A percentile compares a stretch with the other conserved stretches of the same genome.
phyloP scores from a whole-genome alignment of 2,888 invertebrate genomes.

The Cyrtodaria siliqua region DNA sequence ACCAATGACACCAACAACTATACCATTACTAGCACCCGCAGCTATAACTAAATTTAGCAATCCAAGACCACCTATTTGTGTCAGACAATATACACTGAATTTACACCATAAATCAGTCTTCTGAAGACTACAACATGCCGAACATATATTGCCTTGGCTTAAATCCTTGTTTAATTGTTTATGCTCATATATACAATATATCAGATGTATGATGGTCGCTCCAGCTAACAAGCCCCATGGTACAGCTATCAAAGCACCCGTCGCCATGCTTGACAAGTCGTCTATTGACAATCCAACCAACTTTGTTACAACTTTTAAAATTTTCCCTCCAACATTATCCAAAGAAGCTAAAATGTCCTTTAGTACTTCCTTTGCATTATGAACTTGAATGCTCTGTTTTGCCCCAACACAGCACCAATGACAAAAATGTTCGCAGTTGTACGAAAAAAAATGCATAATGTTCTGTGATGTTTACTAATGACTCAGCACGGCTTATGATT shows the following conservation, averaged over 20 bases:
- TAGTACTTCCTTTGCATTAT: too few species aligned
- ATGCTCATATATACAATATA: constrained; percentile 31
- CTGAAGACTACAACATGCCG: constrained; percentile 16
- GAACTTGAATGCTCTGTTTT: too few species aligned
- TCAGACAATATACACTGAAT: constrained; percentile 16
- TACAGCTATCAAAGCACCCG: neutral
- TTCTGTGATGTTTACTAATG: neutral
- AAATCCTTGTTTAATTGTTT: constrained; percentile 9
- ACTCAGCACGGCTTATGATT: constrained; percentile 31
- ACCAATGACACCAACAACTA: constrained; percentile 11
- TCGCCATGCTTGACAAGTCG: constrained; percentile 20
- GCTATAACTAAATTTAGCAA: constrained; percentile 23
- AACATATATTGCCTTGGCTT: constrained; percentile 20
- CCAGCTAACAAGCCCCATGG: constrained; percentile 23
- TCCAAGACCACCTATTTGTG: constrained; percentile 30
- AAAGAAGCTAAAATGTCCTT: neutral
- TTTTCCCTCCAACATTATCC: constrained; percentile 22
- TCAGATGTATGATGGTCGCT: constrained; percentile 17
- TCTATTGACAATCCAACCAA: constrained; percentile 22
- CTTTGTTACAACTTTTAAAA: constrained; percentile 15
- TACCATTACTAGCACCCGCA: constrained; percentile 9
- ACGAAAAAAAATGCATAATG: neutral
- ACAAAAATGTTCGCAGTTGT: constrained; percentile 50
- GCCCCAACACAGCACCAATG: constrained; percentile 34
- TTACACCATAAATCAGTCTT: constrained; percentile 29